Conservation (phyloP, 2,113 vertebrate genomes). For the Crotophaga sulcirostris region DNA sequence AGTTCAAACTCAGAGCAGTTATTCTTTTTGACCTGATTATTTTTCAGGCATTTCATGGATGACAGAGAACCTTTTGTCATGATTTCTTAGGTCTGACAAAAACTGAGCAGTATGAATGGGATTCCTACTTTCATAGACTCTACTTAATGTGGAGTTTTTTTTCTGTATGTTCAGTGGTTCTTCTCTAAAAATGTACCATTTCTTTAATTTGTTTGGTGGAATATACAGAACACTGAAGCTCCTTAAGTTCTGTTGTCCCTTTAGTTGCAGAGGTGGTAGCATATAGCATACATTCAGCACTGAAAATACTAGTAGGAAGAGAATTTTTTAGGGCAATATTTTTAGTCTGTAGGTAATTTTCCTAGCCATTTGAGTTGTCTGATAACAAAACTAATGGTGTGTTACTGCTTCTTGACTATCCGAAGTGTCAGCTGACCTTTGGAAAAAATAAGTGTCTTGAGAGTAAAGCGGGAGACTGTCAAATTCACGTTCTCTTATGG, state of each 20-base stretch:
- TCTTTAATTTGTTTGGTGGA: background rate
- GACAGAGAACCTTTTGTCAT: background rate
- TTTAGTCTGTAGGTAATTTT: background rate
- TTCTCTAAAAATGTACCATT: background rate
- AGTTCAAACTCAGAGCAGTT: background rate
- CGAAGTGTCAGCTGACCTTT: background rate
- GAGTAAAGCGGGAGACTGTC: background rate
- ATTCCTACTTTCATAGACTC: background rate
- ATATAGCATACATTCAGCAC: background rate
- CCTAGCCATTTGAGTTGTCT: background rate
- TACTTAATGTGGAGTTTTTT: background rate
- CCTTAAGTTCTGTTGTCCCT: background rate
- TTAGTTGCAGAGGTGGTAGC: background rate
- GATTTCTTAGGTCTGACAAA: background rate
- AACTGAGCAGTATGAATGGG: background rate
- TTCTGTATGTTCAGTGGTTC: background rate
- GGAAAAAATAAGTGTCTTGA: background rate
- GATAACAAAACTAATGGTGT: background rate
- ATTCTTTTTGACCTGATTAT: background rate
- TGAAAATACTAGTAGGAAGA: background rate
- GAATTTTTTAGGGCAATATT: background rate
- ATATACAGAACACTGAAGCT: background rate
- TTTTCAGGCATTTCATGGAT: background rate
- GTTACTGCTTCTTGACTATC: background rate
- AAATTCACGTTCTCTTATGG: background rate